phyloP scores from a whole-genome alignment of 2,888 invertebrate species.

The Philopedon plagiatum region DNA sequence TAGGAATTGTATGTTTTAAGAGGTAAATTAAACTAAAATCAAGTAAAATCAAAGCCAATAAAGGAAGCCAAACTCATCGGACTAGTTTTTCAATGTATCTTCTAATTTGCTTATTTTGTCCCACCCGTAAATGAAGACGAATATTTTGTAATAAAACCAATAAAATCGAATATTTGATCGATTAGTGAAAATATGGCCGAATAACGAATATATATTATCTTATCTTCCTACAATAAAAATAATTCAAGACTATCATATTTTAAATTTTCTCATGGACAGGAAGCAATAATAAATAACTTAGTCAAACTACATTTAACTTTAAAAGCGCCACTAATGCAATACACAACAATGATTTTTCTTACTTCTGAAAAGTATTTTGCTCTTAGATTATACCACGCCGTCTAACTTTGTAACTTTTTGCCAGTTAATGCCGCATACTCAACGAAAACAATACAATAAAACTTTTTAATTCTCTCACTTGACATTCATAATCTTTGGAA shows the following conservation, averaged over 20 bases:
- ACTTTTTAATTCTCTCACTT: slow-evolving; percentile 36
- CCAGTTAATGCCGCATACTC: slow-evolving; percentile 27
- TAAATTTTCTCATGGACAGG: slow-evolving; percentile 18
- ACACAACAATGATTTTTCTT: slow-evolving; percentile 39
- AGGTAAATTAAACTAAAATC: too few species aligned
- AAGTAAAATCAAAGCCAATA: too few species aligned
- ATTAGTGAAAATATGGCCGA: too few species aligned
- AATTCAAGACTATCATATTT: background rate
- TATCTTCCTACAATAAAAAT: too few species aligned
- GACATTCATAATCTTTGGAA: slow-evolving; percentile 24
- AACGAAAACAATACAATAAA: slow-evolving; percentile 45
- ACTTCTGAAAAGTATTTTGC: slow-evolving; percentile 38
- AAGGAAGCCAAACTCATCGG: too few species aligned
- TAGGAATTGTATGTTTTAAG: too few species aligned
- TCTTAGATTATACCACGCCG: slow-evolving; percentile 32
- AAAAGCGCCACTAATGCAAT: slow-evolving; percentile 41
- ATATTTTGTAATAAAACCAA: too few species aligned
- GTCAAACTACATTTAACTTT: slow-evolving; percentile 45
- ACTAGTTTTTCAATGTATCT: too few species aligned
- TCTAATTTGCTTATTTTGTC: too few species aligned
- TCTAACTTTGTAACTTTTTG: slow-evolving; percentile 25
- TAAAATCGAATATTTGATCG: too few species aligned
- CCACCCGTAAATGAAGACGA: too few species aligned
- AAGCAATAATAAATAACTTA: slow-evolving; percentile 39
- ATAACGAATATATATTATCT: too few species aligned